These are phyloP conservation scores for Gymnarchus niloticus DNA, from an alignment of 2,113 vertebrate genomes.

Conservation along the genomic window DNA sequence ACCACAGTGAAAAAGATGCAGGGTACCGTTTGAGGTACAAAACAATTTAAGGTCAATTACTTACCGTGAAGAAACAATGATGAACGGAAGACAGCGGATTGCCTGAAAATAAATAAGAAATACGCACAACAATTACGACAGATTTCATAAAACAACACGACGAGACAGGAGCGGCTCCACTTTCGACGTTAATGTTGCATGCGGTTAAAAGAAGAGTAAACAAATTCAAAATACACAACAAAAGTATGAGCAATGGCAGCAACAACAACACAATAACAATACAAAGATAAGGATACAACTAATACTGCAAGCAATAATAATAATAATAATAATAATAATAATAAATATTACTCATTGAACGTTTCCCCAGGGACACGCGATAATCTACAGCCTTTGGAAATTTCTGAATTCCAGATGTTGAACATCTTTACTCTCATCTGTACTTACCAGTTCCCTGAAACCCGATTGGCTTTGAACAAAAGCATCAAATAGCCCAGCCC, in stretches of 20 bases:
- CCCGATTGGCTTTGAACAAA: constrained; percentile 81
- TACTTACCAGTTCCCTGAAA: constrained; percentile 58
- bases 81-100: neutral
- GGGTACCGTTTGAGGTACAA: neutral
- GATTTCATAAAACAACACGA: neutral
- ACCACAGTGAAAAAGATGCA: neutral
- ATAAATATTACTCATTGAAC: constrained; percentile 63
- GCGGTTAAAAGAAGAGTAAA: neutral
- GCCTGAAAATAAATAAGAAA: constrained; percentile 15
- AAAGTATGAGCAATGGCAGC: neutral
- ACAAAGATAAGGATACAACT: neutral
- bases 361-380: constrained; percentile 72
- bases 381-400: constrained; percentile 78
- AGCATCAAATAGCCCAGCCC: constrained; percentile 78
- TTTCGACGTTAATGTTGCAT: neutral
- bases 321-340: constrained; percentile 44
- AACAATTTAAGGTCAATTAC: constrained; percentile 11
- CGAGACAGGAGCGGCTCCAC: too few species aligned
- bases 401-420: constrained; percentile 81
- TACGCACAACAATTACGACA: neutral
- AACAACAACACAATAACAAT: neutral
- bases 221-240: neutral
- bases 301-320: constrained; percentile 23
- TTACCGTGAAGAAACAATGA: neutral
- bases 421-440: constrained; percentile 77